Conservation (phyloP, 2,888 invertebrate genomes). For the Autographa pulchrina region DNA sequence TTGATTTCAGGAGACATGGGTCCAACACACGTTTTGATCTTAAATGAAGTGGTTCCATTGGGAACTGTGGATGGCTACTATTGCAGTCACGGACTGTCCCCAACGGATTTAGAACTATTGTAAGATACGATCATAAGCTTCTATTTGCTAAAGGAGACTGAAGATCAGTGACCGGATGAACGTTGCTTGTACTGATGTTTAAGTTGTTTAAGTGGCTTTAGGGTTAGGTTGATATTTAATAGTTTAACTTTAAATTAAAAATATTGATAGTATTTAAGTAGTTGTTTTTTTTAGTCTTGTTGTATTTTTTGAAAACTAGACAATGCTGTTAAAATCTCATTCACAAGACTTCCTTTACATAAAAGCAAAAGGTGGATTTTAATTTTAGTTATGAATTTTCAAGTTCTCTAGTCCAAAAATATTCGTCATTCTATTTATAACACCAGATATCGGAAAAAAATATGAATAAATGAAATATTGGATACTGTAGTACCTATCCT, state of each 20-base stretch:
- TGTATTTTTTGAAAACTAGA: no score
- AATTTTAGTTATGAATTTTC: no score
- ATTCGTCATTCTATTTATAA: neutral
- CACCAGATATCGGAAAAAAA: neutral
- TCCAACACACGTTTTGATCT: slow-evolving; percentile 7
- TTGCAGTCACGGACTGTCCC: neutral
- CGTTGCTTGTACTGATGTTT: neutral
- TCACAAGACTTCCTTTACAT: no score
- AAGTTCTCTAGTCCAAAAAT: neutral
- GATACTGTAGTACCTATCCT: neutral
- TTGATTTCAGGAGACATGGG: neutral
- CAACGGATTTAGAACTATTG: neutral
- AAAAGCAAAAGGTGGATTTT: no score
- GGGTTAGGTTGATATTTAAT: no score
- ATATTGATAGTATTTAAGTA: no score
- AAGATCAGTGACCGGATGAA: neutral
- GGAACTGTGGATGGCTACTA: neutral
- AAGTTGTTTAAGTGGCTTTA: neutral
- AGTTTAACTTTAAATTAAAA: no score
- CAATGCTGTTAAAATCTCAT: no score
- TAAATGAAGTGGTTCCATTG: neutral
- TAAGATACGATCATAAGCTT: neutral
- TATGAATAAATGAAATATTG: neutral
- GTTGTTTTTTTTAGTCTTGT: no score
- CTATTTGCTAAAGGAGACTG: neutral